Percentiles rank a stretch among this genome's conserved stretches.
Evolutionary conservation across 2,888 invertebrate genomes (phyloP).

Genomic region (Chaetogeoica ovagalla): DNA sequence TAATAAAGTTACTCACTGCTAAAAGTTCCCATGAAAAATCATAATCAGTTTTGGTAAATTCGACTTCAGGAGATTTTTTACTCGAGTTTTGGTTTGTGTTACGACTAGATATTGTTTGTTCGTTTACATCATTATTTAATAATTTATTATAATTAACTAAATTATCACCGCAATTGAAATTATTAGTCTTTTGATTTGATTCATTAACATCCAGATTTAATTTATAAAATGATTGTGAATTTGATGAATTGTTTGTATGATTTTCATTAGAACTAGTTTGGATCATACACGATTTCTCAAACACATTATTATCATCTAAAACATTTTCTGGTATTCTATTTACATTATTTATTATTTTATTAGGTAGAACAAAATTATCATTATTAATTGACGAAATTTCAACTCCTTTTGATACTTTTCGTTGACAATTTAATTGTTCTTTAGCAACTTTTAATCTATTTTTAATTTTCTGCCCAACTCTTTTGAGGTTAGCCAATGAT

Average conservation of each 20-base stretch:
- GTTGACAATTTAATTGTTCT: constrained; percentile 56
- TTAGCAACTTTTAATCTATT: constrained; percentile 62
- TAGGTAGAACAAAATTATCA: background rate
- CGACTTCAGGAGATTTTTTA: constrained; percentile 58
- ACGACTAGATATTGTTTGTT: background rate
- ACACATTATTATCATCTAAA: background rate
- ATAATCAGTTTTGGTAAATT: constrained; percentile 56
- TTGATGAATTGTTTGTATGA: too few relatives aligned
- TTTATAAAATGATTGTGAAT: too few relatives aligned
- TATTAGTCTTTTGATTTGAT: background rate
- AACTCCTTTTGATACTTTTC: constrained; percentile 55
- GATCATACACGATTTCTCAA: too few relatives aligned
- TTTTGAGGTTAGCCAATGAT: constrained; percentile 64
- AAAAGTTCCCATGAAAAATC: constrained; percentile 25
- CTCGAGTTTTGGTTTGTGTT: constrained; percentile 43
- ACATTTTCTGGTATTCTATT: background rate
- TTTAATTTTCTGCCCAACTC: constrained; percentile 66
- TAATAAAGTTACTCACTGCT: background rate
- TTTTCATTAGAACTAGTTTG: too few relatives aligned
- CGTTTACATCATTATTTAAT: background rate
- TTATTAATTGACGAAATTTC: background rate
- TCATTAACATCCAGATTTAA: too few relatives aligned
- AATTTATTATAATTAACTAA: background rate
- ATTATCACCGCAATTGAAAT: background rate
- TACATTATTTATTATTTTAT: background rate